Percentiles rank a stretch among this genome's conserved stretches.
phyloP scores from a whole-genome alignment of 1,140 invertebrate species.

The Lepidostoma basale region DNA sequence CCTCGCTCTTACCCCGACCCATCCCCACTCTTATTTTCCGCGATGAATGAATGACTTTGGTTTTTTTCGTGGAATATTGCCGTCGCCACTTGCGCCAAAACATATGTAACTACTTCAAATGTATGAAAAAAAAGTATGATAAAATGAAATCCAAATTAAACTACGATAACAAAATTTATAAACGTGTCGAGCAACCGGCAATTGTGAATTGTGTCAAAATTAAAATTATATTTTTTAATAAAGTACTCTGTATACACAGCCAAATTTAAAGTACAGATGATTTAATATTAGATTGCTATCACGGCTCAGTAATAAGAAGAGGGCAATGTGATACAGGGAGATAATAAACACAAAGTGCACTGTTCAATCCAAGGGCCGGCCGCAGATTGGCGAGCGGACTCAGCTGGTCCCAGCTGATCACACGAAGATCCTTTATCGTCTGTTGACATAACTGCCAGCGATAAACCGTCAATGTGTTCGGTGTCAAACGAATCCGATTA shows the following conservation, averaged over 20 bases:
- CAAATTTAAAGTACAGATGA: not conserved
- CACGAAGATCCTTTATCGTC: constrained; percentile 1
- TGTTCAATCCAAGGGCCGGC: too few species aligned
- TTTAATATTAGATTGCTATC: not conserved
- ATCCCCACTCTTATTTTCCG: constrained; percentile 3
- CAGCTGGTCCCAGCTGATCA: constrained; percentile 23
- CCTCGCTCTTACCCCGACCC: not conserved
- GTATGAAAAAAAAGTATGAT: not conserved
- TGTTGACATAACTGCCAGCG: constrained; percentile 18
- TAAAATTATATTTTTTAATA: not conserved
- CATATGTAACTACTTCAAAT: not conserved
- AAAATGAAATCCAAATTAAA: not conserved
- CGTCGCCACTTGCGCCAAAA: not conserved
- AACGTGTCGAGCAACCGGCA: not conserved
- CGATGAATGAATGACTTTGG: constrained; percentile 22
- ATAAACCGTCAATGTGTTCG: not conserved
- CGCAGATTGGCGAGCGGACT: not conserved
- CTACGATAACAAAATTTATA: not conserved
- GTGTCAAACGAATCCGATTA: not conserved
- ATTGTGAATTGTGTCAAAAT: not conserved
- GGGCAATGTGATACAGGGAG: not conserved
- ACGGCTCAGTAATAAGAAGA: not conserved
- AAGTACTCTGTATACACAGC: not conserved
- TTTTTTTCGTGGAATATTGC: not conserved
- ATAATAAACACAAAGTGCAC: not conserved